A percentile compares a stretch with the other conserved stretches of the same genome.
phyloP scores from a whole-genome alignment of 2,113 vertebrate species.

The Anas platyrhynchos region DNA sequence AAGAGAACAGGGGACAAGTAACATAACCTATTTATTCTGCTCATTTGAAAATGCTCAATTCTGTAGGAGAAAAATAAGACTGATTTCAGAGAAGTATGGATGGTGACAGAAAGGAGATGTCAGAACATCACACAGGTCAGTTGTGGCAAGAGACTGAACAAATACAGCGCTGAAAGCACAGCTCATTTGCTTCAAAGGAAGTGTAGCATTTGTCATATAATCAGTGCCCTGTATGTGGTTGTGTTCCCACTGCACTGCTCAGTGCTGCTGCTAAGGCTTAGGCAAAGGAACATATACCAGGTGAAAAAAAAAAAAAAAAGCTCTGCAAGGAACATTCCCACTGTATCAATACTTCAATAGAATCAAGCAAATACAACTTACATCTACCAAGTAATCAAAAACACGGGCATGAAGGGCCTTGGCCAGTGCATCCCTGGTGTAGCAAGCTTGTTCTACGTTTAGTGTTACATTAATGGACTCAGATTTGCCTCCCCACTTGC shows the following conservation, averaged over 20 bases:
- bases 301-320: not conserved
- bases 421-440: conserved; percentile 94
- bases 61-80: rapidly evolving
- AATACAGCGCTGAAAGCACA: not conserved
- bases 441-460: conserved; percentile 96
- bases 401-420: conserved; percentile 94
- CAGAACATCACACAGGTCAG: not conserved
- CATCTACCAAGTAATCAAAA: conserved; percentile 95
- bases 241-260: not conserved
- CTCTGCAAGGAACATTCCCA: not conserved
- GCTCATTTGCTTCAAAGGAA: not conserved
- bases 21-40: not conserved
- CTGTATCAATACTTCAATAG: no score
- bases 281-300: not conserved
- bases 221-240: not conserved
- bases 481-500: conserved; percentile 93
- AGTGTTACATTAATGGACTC: conserved; percentile 96
- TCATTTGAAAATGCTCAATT: not conserved
- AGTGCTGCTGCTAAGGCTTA: not conserved
- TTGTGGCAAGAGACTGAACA: not conserved
- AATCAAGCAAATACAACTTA: conserved; percentile 67
- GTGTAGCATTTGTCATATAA: not conserved
- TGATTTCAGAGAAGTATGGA: not conserved
- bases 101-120: not conserved
- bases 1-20: not conserved